Base-by-base conservation (phyloP, 1,140 invertebrate species). In the Amyelois transitella region DNA sequence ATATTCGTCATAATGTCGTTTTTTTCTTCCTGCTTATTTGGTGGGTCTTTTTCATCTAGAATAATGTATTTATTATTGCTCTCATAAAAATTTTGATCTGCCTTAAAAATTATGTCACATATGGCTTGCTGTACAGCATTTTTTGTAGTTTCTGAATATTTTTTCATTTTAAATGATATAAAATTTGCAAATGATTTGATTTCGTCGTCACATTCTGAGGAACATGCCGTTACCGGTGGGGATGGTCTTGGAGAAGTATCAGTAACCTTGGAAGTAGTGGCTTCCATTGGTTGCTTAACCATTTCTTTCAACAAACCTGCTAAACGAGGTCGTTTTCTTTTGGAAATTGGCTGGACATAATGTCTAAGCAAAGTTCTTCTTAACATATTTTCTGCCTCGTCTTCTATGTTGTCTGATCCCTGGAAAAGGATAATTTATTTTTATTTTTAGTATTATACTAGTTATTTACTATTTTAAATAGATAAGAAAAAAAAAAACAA, bases 151-250 rank as follows among this genome's bases (percentile, higher is more conserved):
- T 62, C 59, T 2, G 54, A 45, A 21, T 69, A 65, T 32, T 52
- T 64, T 20, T 62, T 69, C 66, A 69, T 69, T 57, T 69, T 69
- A 14, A 53, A 61, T 6, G 57, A 59, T 57, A 65, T 69, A 43
- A 69, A 65, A 20, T 55, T 51, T 7, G 53, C 51, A 18, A 69
- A 65, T 8, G 57, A 64, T 52, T 62, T 57, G 1, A 69, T 62
- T 44, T 69, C 66, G 3, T 69, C 66, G 53, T 59, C 60, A 47
- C 44, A 51, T 18, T 60, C 53, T 24, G 8, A 24, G 20, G 21
- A 24, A 47, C 21, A 1, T 1, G 21, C 51, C 28, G n/a, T 47
- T 51, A 12, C 43, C 53, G 1, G 47, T 25, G 7, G 44, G 43
- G 6, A 56, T n/a, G 1, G 53, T 19, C 6, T 58, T n/a, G 1